Evolutionary conservation across 2,888 invertebrate species (phyloP), one percentile per base, ranked within the genome.

Genomic region (Pterobdella sp.): DNA sequence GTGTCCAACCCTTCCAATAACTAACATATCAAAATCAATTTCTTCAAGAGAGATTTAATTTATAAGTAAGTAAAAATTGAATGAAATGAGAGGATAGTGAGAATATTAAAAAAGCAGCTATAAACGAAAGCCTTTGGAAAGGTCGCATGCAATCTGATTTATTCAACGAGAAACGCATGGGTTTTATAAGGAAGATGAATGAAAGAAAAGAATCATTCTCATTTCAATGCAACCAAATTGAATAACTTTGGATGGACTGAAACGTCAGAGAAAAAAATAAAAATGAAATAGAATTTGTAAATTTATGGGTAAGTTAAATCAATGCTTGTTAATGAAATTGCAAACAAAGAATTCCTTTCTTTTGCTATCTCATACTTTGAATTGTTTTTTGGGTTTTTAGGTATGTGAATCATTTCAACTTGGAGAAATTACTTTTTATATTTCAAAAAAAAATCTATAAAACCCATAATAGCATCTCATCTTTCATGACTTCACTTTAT

Each of bases 171-270:
- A 56, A 22, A 56, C 60, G 4, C n/a, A 26, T 56, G 60, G 14
- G 10, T 26, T n/a, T 56, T n/a, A 56, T 56, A 56, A 56, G n/a
- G 7, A n/a, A 56, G n/a, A n/a, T 56, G 60, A 56, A 56, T 56
- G 60, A 26, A n/a, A 22, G 18, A 18, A n/a, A 26, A 56, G 60
- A n/a, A 56, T 56, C 26, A 56, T 22, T 56, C n/a, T 3, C 3
- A 26, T 7, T 18, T 7, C 60, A 56, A 56, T 56, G 7, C 60
- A 3, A 26, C n/a, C 60, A 56, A 56, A 56, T 56, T 26, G 18
- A 56, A 56, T 56, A 56, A n/a, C 60, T 4, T 26, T 14, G 60
- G 7, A 14, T 42, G 10, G 18, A 18, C 42, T 7, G 10, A 18
- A 42, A 42, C 10, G 42, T 7, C 42, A 18, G 42, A 7, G 18